These are phyloP conservation scores for Plodia interpunctella DNA, from an alignment of 1,140 invertebrate species.

Conservation along the genomic window DNA sequence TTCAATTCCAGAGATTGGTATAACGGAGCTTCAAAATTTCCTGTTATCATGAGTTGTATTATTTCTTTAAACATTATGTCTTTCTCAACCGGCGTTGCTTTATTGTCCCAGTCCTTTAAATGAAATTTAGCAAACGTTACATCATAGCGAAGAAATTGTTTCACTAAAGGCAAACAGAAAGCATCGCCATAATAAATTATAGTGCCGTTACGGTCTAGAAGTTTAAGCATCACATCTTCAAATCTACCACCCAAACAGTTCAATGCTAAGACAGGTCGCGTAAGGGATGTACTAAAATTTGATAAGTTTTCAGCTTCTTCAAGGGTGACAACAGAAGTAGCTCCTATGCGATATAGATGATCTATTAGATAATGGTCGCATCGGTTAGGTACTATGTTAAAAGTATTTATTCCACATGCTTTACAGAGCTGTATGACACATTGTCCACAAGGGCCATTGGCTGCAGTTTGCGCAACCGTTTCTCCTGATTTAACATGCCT, in stretches of 20 bases:
- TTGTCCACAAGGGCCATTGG: conserved; percentile 96
- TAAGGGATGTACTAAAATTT: conserved; percentile 81
- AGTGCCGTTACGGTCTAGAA: conserved; percentile 82
- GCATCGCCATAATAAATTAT: conserved; percentile 98
- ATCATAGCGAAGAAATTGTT: conserved; percentile 93
- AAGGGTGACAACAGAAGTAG: conserved; percentile 90
- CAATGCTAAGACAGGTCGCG: conserved; percentile 88
- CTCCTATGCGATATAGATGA: conserved; percentile 83
- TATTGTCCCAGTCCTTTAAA: conserved; percentile 90
- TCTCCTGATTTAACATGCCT: conserved; percentile 85
- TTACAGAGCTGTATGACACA: conserved; percentile 92
- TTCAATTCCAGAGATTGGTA: conserved; percentile 83
- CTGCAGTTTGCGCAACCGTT: conserved; percentile 92
- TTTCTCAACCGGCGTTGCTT: conserved; percentile 74
- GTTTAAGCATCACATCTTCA: conserved; percentile 87
- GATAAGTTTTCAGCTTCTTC: conserved; percentile 85
- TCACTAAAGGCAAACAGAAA: conserved; percentile 90
- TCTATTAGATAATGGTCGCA: conserved; percentile 58
- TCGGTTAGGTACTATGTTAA: conserved; percentile 92
- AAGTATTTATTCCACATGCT: conserved; percentile 84
- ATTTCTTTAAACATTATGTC: conserved; percentile 87
- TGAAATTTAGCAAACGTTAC: conserved; percentile 90
- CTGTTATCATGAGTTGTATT: conserved; percentile 81
- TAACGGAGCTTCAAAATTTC: conserved; percentile 84
- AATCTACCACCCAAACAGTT: conserved; percentile 96